A percentile compares a stretch with the other conserved stretches of the same genome.
Evolutionary conservation across 2,888 invertebrate species (phyloP).

Genomic region (Himalopsyche tibetana): DNA sequence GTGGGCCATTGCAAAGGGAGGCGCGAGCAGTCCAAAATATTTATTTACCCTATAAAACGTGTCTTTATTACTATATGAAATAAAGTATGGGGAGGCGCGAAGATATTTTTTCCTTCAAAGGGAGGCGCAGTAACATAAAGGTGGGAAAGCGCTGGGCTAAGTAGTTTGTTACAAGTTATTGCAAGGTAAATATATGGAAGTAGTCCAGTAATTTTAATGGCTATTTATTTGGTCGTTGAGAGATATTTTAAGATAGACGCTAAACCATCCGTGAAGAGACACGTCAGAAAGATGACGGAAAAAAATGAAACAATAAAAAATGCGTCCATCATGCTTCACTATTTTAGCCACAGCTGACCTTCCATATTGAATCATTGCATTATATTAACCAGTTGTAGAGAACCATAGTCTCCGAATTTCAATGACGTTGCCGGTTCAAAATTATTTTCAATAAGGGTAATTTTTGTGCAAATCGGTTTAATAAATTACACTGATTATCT

Average conservation of each 20-base stretch:
- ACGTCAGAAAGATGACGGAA: slow-evolving; percentile 22
- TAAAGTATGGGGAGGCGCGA: no score
- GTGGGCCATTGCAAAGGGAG: no score
- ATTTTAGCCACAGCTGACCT: not conserved
- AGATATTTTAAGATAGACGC: not conserved
- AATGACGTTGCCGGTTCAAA: no score
- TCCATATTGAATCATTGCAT: slow-evolving; percentile 36
- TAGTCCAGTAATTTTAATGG: not conserved
- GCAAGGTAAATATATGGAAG: not conserved
- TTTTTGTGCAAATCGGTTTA: no score
- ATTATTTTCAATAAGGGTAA: no score
- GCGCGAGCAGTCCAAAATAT: no score
- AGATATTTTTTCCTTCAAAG: no score
- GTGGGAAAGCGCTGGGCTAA: no score
- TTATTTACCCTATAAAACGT: no score
- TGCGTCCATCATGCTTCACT: slow-evolving; percentile 23
- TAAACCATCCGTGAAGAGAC: slow-evolving; percentile 39
- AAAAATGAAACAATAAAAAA: not conserved
- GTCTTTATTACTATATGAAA: no score
- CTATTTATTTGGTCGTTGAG: not conserved
- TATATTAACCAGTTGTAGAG: not conserved
- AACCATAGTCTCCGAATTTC: not conserved
- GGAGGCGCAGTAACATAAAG: no score
- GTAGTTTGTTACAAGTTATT: not conserved
- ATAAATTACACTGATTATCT: no score